Base-by-base conservation (phyloP, 2,797 vertebrate genomes). In the Enteromius mattozi region DNA sequence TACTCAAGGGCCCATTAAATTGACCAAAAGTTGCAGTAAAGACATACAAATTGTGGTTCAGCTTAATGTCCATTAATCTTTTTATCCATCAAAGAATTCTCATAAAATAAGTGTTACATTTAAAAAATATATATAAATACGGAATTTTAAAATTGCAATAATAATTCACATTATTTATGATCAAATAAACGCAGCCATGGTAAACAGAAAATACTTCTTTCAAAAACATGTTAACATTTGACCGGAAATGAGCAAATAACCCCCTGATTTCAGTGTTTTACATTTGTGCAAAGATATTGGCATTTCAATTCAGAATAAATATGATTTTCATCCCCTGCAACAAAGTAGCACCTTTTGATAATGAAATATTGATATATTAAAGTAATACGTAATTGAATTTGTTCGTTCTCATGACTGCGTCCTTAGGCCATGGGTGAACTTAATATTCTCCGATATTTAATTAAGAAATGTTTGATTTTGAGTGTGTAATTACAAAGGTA, bases 401-500 rank as follows among this genome's bases (percentile, higher is more conserved):
- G 37, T 80, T 72, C 33, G 1, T 69, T 78, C 45, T 12, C 49
- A 8, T 56, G 35, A 75, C 40, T 78, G 70, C 33, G 3, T 33
- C 83, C 24, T 74, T 35, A 63, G 88, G 86, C 76, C 40, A 14
- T 8, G 68, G 10, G 21, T 51, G 45, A 82, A 74, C 51, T 56
- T 74, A 69, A 83, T 74, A 82, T 87, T 86, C 47, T 37, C 24
- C 33, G 9, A 66, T 65, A 70, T 56, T 69, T 83, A 33, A 69
- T 83, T 51, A 66, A 35, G 17, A 74, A 66, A 77, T 61, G 78
- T 80, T 85, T 56, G 76, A 71, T 87, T 78, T 86, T 16, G 69
- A 84, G 77, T 61, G 7, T 86, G 71, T 80, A 77, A 87, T 87
- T 81, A 78, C 59, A 83, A 85, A 80, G 71, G 30, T 77, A 80